Evolutionary conservation across 2,797 vertebrate genomes (phyloP), one percentile per base, ranked within the genome.

Genomic region (Chlorospingus semifuscus): DNA sequence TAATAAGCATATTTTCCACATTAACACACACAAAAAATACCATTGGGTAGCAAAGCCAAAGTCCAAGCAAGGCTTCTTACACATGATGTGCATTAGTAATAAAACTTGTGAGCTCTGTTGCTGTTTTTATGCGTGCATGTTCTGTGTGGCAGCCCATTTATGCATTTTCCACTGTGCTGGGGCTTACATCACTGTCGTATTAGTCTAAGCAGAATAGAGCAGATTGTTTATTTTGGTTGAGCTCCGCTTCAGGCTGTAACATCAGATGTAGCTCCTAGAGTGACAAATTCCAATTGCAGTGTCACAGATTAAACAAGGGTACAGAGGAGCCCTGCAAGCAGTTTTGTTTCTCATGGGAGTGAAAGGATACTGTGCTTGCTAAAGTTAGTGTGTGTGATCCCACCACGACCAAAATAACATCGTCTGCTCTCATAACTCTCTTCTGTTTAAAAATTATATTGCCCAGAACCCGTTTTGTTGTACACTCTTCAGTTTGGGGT

Each of bases 161-260:
- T 71, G 89, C 80, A 16, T 68, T 94, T 70, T 93, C 74, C 77
- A 3, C 86, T 66, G 63, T 42, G 37, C 72, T 29, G n/a, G 80
- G 83, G 84, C 94, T 94, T 98, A 91, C 95, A 98, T 98, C 98
- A 98, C 96, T 98, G 98, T 98, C 97, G 22, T 90, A 87, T 98
- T 98, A 98, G 97, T 94, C 96, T 97, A 96, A 97, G 97, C 95
- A 95, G 95, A 97, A 96, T 64, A 87, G 96, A 98, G 97, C 98
- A 98, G 98, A 98, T 97, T 98, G 98, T 98, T 98, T 98, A 98
- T 98, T 98, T 97, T 97, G 96, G 96, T 98, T 98, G 95, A 97
- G 96, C 96, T 97, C 92, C 0, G 93, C 98, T 98, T 95, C 96
- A 83, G 98, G 98, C 97, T 97, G 97, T 97, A 97, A 93, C 97